phyloP scores from a whole-genome alignment of 2,888 invertebrate species.

The Erpobdella octoculata region DNA sequence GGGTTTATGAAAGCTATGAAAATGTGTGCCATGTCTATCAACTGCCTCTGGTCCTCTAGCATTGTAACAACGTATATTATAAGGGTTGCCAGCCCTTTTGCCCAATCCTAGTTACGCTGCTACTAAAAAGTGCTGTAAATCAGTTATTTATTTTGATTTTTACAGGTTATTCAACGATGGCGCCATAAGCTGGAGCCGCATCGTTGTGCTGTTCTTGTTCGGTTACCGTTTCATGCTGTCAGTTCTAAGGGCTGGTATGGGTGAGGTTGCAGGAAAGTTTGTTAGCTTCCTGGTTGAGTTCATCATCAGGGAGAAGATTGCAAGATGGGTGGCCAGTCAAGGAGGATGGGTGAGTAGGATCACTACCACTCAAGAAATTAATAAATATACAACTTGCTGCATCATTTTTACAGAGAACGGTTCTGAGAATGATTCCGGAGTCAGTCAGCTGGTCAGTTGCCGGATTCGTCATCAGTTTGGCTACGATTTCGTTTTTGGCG shows the following conservation, averaged over 20 bases:
- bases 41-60: background rate
- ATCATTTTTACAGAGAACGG: conserved; percentile 24
- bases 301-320: conserved; percentile 21
- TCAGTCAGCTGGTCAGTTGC: conserved; percentile 17
- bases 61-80: background rate
- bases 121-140: no score
- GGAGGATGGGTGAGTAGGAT: conserved; percentile 32
- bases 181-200: conserved; percentile 27
- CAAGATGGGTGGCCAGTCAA: conserved; percentile 25
- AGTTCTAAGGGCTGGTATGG: conserved; percentile 16
- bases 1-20: no score
- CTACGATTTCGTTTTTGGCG: conserved; percentile 14
- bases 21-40: no score
- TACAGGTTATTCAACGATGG: conserved; percentile 26
- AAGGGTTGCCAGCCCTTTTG: no score
- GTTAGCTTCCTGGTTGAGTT: conserved; percentile 19
- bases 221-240: conserved; percentile 24
- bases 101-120: no score
- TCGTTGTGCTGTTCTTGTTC: conserved; percentile 23
- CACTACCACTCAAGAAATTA: no score
- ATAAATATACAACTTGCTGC: no score
- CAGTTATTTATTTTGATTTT: no score
- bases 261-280: conserved; percentile 5
- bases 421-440: conserved; percentile 22
- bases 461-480: conserved; percentile 18